These are phyloP conservation scores for Chloropsis cyanopogon DNA, from an alignment of 2,113 vertebrate species.

Conservation along the genomic window DNA sequence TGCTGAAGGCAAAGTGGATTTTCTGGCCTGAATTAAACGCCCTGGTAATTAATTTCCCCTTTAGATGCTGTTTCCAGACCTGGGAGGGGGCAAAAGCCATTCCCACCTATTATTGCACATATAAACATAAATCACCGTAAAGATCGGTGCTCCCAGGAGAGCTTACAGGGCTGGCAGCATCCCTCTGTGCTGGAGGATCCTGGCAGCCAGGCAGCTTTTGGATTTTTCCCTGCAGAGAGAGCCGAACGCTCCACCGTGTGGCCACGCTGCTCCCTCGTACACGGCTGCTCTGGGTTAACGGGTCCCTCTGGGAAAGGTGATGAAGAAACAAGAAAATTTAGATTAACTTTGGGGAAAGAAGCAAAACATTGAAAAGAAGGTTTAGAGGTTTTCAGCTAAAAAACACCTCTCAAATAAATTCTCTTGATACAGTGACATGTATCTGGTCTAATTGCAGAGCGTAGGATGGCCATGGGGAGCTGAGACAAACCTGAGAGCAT, in stretches of 20 bases:
- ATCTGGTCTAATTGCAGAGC: background rate
- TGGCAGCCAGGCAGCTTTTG: background rate
- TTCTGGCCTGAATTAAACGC: background rate
- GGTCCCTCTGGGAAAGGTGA: fast-evolving
- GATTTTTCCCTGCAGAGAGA: background rate
- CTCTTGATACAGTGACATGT: fast-evolving
- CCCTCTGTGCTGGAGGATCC: background rate
- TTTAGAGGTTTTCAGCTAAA: background rate
- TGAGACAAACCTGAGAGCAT: background rate
- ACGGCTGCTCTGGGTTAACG: fast-evolving
- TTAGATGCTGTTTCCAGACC: background rate
- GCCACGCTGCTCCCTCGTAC: background rate
- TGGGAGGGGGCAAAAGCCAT: background rate
- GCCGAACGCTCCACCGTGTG: constrained; percentile 33
- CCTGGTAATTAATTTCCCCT: background rate
- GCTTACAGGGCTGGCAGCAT: fast-evolving
- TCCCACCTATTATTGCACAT: background rate
- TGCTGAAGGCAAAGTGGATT: background rate
- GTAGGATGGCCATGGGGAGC: background rate
- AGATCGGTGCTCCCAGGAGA: background rate
- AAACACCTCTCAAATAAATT: fast-evolving
- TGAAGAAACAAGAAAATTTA: background rate
- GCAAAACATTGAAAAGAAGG: background rate
- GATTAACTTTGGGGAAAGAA: background rate
- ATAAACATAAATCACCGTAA: background rate